Conservation (phyloP, 2,113 vertebrate genomes). For the Nerophis ophidion region DNA sequence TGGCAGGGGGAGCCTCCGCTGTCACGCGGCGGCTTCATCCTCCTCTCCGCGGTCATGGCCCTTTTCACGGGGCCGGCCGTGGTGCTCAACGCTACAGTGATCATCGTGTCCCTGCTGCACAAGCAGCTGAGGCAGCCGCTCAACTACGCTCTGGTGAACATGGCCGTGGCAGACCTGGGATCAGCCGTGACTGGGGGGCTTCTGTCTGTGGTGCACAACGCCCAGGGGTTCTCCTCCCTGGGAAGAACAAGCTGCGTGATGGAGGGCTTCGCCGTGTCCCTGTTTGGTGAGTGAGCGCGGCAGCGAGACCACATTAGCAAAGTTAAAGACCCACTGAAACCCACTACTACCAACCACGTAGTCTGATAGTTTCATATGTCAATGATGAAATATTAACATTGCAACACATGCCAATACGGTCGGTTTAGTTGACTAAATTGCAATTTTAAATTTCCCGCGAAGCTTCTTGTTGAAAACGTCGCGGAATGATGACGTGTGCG, state of each 20-base stretch:
- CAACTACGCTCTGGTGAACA: conserved; percentile 73
- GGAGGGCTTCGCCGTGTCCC: conserved; percentile 69
- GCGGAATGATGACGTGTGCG: no score
- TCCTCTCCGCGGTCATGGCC: conserved; percentile 64
- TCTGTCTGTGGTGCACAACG: conserved; percentile 68
- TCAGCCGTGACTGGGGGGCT: conserved; percentile 62
- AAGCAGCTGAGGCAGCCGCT: conserved; percentile 69
- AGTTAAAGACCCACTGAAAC: no score
- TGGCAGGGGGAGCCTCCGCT: conserved; percentile 46
- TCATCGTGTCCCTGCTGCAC: conserved; percentile 65
- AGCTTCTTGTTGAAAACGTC: no score
- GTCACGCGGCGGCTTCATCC: conserved; percentile 56
- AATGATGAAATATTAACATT: no score
- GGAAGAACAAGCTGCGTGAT: conserved; percentile 68
- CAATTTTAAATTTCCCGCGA: no score
- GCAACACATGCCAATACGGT: no score
- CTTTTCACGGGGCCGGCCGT: conserved; percentile 62
- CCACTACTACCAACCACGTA: no score
- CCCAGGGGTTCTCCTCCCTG: conserved; percentile 65
- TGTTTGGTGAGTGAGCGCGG: conserved; percentile 65
- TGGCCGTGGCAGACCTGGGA: conserved; percentile 69
- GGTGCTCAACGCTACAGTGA: conserved; percentile 65
- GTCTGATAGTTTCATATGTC: no score
- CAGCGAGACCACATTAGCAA: not conserved
- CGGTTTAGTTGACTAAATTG: no score